Evolutionary conservation across 2,113 vertebrate genomes (phyloP).

Genomic region (Tychaedon coryphoeus): DNA sequence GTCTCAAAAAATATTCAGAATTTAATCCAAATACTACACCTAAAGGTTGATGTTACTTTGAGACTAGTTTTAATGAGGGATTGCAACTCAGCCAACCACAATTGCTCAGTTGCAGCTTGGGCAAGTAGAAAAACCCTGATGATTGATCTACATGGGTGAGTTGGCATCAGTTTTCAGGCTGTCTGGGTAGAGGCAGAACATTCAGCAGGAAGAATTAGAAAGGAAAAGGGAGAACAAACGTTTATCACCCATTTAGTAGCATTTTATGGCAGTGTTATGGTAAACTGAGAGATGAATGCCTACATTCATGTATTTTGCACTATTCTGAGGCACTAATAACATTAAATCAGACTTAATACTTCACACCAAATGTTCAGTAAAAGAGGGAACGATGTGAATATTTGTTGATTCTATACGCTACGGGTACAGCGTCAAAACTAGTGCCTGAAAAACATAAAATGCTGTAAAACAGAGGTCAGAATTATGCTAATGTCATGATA

Average conservation of each 20-base stretch:
- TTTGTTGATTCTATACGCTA: constrained; percentile 62
- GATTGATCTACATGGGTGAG: constrained; percentile 66
- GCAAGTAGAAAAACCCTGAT: constrained; percentile 59
- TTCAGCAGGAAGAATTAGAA: constrained; percentile 73
- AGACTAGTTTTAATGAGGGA: constrained; percentile 74
- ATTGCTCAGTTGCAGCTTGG: constrained; percentile 65
- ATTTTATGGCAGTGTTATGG: constrained; percentile 72
- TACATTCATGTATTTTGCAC: constrained; percentile 72
- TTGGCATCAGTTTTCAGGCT: constrained; percentile 60
- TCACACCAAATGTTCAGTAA: constrained; percentile 75
- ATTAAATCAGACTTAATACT: constrained; percentile 79
- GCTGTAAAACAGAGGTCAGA: constrained; percentile 73
- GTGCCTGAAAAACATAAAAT: constrained; percentile 71
- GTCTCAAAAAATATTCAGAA: constrained; percentile 58
- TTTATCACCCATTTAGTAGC: constrained; percentile 75
- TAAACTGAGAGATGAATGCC: constrained; percentile 77
- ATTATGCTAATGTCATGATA: constrained; percentile 76
- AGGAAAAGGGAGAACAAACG: constrained; percentile 64
- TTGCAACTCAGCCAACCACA: constrained; percentile 66
- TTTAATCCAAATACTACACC: constrained; percentile 56
- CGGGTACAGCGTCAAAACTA: constrained; percentile 62
- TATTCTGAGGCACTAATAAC: constrained; percentile 74
- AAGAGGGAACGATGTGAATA: constrained; percentile 67
- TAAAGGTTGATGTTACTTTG: constrained; percentile 67
- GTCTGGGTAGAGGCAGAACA: constrained; percentile 63